These are phyloP conservation scores for Xiphophorus birchmanni DNA, from an alignment of 2,797 vertebrate species.

Conservation along the genomic window DNA sequence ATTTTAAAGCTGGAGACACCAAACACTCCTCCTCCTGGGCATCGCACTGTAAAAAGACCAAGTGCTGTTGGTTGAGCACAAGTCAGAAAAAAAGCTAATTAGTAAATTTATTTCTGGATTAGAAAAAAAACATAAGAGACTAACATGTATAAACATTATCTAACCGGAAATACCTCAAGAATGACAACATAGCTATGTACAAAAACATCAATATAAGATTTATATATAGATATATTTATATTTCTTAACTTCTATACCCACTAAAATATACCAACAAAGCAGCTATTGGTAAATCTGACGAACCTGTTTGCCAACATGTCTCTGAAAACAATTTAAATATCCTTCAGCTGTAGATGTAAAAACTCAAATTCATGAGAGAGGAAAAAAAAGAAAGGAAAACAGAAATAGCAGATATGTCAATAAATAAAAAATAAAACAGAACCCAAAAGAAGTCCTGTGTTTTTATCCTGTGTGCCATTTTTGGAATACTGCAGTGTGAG, in stretches of 20 bases:
- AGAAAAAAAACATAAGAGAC: constrained; percentile 81
- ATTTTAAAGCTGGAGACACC: constrained; percentile 71
- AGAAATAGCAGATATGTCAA: constrained; percentile 55
- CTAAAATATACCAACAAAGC: constrained; percentile 88
- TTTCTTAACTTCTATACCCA: constrained; percentile 76
- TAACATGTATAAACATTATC: constrained; percentile 84
- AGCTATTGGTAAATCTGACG: constrained; percentile 93
- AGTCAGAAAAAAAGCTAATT: constrained; percentile 73
- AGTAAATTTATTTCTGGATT: constrained; percentile 78
- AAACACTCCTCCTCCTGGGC: constrained; percentile 59
- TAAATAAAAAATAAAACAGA: constrained; percentile 64
- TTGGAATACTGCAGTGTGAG: constrained; percentile 79
- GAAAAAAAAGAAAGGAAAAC: constrained; percentile 16
- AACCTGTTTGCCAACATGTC: constrained; percentile 77
- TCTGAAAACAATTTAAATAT: constrained; percentile 82
- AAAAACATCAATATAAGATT: constrained; percentile 82
- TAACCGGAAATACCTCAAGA: constrained; percentile 77
- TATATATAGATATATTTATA: constrained; percentile 61
- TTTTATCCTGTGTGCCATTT: constrained; percentile 74
- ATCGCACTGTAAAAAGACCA: constrained; percentile 67
- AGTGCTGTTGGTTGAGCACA: constrained; percentile 79
- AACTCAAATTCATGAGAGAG: constrained; percentile 44
- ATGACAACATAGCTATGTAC: constrained; percentile 83
- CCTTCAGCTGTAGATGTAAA: constrained; percentile 85
- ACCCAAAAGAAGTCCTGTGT: constrained; percentile 63